Evolutionary conservation across 2,797 vertebrate species (phyloP).

Genomic region (Siniperca obscura): DNA sequence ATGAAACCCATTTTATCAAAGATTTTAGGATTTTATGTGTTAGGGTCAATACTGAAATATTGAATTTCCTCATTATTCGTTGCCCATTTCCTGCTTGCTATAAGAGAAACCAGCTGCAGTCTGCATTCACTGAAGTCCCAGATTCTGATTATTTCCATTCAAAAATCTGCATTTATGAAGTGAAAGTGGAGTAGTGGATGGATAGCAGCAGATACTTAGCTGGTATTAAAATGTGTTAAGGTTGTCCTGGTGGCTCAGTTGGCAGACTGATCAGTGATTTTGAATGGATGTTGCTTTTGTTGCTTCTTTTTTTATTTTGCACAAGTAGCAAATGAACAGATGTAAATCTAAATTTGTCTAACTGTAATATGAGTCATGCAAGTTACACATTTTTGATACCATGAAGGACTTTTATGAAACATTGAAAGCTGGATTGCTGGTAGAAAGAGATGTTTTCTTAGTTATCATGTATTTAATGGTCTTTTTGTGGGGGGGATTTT

Average conservation of each 20-base stretch:
- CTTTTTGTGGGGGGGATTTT: constrained; percentile 4
- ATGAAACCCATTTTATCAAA: constrained; percentile 36
- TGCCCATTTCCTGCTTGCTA: constrained; percentile 60
- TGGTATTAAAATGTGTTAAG: constrained; percentile 20
- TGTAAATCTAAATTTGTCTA: constrained; percentile 10
- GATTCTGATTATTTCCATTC: constrained; percentile 49
- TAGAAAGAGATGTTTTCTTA: neutral
- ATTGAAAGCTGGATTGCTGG: neutral
- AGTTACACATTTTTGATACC: neutral
- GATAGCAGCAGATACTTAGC: constrained; percentile 16
- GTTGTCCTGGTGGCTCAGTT: constrained; percentile 4
- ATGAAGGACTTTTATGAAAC: neutral
- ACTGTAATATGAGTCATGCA: neutral
- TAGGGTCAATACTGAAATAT: constrained; percentile 59
- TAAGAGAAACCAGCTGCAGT: constrained; percentile 65
- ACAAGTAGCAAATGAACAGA: constrained; percentile 3
- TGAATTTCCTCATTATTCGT: constrained; percentile 56
- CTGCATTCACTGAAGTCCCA: constrained; percentile 45
- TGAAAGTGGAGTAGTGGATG: constrained; percentile 31
- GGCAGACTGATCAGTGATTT: constrained; percentile 12
- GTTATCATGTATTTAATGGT: neutral
- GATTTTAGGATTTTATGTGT: constrained; percentile 31
- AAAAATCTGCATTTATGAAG: constrained; percentile 52
- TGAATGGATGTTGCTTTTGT: constrained; percentile 1
- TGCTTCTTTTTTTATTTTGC: constrained; percentile 12